A percentile compares a stretch with the other conserved stretches of the same genome.
Conservation (phyloP, 2,113 vertebrate genomes). For the Leptobrachium leishanense region DNA sequence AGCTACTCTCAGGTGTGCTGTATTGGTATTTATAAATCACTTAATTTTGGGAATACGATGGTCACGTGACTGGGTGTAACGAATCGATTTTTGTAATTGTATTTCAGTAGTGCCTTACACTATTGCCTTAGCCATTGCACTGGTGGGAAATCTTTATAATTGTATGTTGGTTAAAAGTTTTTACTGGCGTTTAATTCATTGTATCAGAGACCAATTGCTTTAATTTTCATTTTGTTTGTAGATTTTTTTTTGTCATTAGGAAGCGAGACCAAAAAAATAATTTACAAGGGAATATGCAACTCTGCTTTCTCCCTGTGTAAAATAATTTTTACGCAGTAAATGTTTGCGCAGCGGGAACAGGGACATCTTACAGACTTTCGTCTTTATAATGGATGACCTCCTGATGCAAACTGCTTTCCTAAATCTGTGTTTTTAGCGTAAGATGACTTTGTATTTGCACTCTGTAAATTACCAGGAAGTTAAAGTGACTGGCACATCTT, state of each 20-base stretch:
- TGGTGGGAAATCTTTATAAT: neutral
- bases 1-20: too few relatives aligned
- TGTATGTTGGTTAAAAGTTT: neutral
- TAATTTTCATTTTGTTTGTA: neutral
- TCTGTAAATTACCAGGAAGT: neutral
- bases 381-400: neutral
- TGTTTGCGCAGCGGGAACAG: neutral
- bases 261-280: neutral
- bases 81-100: neutral
- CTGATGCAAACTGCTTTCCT: neutral
- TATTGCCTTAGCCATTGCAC: conserved; percentile 24
- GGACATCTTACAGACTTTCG: neutral
- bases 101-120: conserved; percentile 21
- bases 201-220: neutral
- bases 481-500: neutral
- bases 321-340: neutral
- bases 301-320: too few relatives aligned
- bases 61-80: too few relatives aligned
- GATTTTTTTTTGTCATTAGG: neutral
- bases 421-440: neutral
- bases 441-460: conserved; percentile 5
- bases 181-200: neutral
- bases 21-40: too few relatives aligned
- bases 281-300: neutral
- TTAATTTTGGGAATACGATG: too few relatives aligned